Evolutionary conservation across 1,140 invertebrate genomes (phyloP), one percentile per base, ranked within the genome.

Genomic region (Charaxes varanes): DNA sequence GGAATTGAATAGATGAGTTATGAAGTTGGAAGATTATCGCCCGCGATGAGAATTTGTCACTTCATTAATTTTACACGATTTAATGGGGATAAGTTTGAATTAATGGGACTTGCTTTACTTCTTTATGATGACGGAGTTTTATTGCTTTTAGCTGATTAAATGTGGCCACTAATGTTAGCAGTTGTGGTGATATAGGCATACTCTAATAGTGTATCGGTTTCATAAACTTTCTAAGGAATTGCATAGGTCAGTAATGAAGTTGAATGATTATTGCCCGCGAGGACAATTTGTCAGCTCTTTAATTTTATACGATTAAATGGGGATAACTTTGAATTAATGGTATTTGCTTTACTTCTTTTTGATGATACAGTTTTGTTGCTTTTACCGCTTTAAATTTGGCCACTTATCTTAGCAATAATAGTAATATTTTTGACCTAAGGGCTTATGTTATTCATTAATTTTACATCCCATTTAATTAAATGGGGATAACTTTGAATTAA

Each of bases 181-280:
- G n/a, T n/a, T n/a, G n/a, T n/a, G n/a, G n/a, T n/a, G n/a, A n/a
- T n/a, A n/a, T n/a, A n/a, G n/a, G n/a, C n/a, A n/a, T n/a, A n/a
- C n/a, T n/a, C n/a, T n/a, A 79, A 69, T 73, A 77, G 71, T 65
- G 57, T 62, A 57, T 57, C 48, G 56, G 50, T 49, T 63, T 54
- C 50, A 41, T 43, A 36, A 44, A 56, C 50, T 58, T 57, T 62
- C 65, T 72, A 60, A 65, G 48, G 46, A 54, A 53, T 53, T 59
- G 58, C 58, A 61, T 53, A 54, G 51, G 62, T 67, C 67, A 74
- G 65, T 71, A 71, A 71, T 67, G 63, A 55, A 66, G 45, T 53
- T 57, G 43, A 42, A 41, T 57, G 57, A 63, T 48, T 51, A 64
- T 62, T 59, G 52, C 51, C 52, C 38, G 54, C 58, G 47, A 55